These are phyloP conservation scores for Amblyopsis hoosieri DNA, from an alignment of 2,797 vertebrate species.

Conservation along the genomic window DNA sequence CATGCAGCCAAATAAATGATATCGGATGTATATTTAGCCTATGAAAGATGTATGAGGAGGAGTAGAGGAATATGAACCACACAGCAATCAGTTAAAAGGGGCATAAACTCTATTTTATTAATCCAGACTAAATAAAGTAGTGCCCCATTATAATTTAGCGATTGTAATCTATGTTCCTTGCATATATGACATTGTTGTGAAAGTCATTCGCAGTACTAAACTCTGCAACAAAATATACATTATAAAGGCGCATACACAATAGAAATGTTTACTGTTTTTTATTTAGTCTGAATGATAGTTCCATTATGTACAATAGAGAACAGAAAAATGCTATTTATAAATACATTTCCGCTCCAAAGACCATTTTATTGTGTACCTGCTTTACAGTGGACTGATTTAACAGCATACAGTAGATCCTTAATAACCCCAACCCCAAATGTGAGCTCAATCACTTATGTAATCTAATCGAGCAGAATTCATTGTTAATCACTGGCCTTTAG, in stretches of 20 bases:
- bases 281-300: conserved; percentile 72
- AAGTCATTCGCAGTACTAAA: background rate
- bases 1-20: too few relatives aligned
- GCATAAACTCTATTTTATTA: too few relatives aligned
- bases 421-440: conserved; percentile 8
- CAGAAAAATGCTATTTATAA: conserved; percentile 77
- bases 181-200: too few relatives aligned
- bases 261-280: conserved; percentile 51
- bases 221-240: background rate
- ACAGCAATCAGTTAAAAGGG: too few relatives aligned
- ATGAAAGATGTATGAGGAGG: too few relatives aligned
- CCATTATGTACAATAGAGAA: conserved; percentile 81
- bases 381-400: conserved; percentile 29
- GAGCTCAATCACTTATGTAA: conserved; percentile 15
- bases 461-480: conserved; percentile 31
- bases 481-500: conserved; percentile 9
- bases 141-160: too few relatives aligned
- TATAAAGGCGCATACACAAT: background rate
- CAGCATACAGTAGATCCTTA: conserved; percentile 13
- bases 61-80: too few relatives aligned
- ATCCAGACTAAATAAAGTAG: too few relatives aligned
- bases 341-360: conserved; percentile 69
- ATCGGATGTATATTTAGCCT: too few relatives aligned
- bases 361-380: conserved; percentile 15
- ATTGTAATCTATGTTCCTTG: too few relatives aligned